Evolutionary conservation across 2,888 invertebrate species (phyloP), one percentile per base, ranked within the genome.

Genomic region (Hemistola chrysoprasaria): DNA sequence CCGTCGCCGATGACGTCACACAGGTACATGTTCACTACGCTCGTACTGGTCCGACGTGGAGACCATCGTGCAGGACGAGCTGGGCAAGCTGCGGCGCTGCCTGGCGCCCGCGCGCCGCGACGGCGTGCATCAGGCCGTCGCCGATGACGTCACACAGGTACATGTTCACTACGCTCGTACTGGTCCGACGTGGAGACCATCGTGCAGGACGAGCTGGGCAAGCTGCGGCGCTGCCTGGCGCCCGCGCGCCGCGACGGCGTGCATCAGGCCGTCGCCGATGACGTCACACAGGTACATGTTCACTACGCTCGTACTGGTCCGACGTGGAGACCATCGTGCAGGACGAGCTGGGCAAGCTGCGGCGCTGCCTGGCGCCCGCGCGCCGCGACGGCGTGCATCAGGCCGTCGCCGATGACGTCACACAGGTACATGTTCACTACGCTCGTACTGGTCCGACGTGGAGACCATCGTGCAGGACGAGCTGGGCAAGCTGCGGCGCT

Each of bases 381-480:
- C 81, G 93, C 31, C 85, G 94, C 50, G 94, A 94, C 77, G 94
- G 94, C 33, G 98, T 99, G 53, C 97, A 99, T 82, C 93, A 94
- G 58, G 94, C 97, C 8, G 98, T 99, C 0, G 95, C 95, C 2
- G 92, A 93, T 30, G 98, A 99, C 79, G 97, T 99, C 8, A 93
- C 95, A 0, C 91, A 90, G 56, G 78, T 76, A 16, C 16, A n/a
- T n/a, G n/a, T n/a, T 4, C 16, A 16, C 16, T 16, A 2, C 16
- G 4, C 16, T 16, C 95, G 66, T 99, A 98, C 83, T 99, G 99
- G 99, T 93, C 94, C 63, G 98, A 99, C 75, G 96, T 99, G 65
- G 96, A 96, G 36, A 95, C 97, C 22, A 98, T 99, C 53, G 97
- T 97, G 2, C 93, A 95, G 75, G 98, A 98, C 78, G 98, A 98